Percentiles rank a stretch among this genome's conserved stretches.
phyloP scores from a whole-genome alignment of 2,888 invertebrate species.

The Melipona beecheii region DNA sequence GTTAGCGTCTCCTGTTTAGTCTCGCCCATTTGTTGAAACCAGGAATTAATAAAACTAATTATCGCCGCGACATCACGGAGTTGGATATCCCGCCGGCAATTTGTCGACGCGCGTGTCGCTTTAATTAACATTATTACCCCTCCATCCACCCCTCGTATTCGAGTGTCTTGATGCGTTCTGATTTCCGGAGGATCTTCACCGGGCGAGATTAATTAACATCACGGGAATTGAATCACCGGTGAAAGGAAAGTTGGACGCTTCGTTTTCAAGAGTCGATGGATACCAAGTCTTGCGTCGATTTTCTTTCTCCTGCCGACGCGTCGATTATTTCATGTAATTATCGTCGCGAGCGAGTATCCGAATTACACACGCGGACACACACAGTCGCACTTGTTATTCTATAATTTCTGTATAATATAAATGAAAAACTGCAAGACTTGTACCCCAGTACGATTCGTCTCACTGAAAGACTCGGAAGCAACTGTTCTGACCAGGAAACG shows the following conservation, averaged over 20 bases:
- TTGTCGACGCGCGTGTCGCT: slow-evolving; percentile 17
- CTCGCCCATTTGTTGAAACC: too few species aligned
- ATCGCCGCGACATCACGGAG: neutral
- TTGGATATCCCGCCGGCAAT: neutral
- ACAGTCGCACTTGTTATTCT: too few species aligned
- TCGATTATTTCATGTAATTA: too few species aligned
- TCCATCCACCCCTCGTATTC: neutral
- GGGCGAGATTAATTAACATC: slow-evolving; percentile 14
- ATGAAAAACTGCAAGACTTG: too few species aligned
- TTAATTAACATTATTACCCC: slow-evolving; percentile 9
- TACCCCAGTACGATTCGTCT: too few species aligned
- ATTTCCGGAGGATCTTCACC: neutral
- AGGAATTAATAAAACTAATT: slow-evolving; percentile 8
- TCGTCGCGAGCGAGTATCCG: too few species aligned
- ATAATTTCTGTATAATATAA: too few species aligned
- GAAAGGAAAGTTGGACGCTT: slow-evolving; percentile 21
- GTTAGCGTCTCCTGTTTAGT: too few species aligned
- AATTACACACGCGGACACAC: too few species aligned
- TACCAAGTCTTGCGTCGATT: neutral
- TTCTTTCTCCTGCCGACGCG: neutral
- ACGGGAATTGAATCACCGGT: neutral
- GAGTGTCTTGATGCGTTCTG: slow-evolving; percentile 4
- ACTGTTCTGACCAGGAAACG: too few species aligned
- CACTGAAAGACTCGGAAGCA: too few species aligned
- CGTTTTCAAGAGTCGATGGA: neutral